Evolutionary conservation across 2,888 invertebrate species (phyloP), one percentile per base, ranked within the genome.

Genomic region (Plagiodera versicolora): DNA sequence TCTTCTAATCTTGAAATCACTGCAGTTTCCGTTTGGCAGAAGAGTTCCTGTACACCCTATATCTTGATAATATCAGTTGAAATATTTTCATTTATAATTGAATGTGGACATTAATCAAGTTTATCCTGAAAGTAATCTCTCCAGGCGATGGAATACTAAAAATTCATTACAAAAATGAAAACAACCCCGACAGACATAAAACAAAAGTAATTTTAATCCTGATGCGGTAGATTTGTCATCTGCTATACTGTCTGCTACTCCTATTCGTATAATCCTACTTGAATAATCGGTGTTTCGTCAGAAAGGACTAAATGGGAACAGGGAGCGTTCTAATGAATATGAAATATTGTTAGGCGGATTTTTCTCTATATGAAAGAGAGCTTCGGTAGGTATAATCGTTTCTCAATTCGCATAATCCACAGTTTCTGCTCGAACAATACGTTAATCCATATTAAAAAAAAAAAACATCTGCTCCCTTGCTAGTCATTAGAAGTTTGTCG

Each of bases 151-250:
- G 45, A 56, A 60, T 51, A 45, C 35, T 53, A 49, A 54, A 60
- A 56, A 60, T 52, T 55, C 50, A 60, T 50, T 50, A 55, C 20
- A 51, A 45, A 55, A 60, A 55, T 48, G 35, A 51, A 58, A 39
- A 54, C 24, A 30, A n/a, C n/a, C 9, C 20, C 2, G 20, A 19
- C 48, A 45, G 50, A 28, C 53, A 47, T 44, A 19, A 44, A 51
- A 60, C 55, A 51, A 54, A 50, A 60, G 50, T 60, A 56, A 55
- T 49, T 50, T 60, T 60, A 51, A 60, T 60, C 55, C 55, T 51
- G 16, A 46, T 50, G 49, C 44, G 44, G 59, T 56, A 35, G 55
- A 60, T 60, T 60, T 60, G 55, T 60, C 60, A 49, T 56, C 39
- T 49, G 56, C 24, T 48, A 24, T 24, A 8, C 45, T 49, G 50